Evolutionary conservation across 1,140 invertebrate species (phyloP).

Genomic region (Choristoneura fumiferana): DNA sequence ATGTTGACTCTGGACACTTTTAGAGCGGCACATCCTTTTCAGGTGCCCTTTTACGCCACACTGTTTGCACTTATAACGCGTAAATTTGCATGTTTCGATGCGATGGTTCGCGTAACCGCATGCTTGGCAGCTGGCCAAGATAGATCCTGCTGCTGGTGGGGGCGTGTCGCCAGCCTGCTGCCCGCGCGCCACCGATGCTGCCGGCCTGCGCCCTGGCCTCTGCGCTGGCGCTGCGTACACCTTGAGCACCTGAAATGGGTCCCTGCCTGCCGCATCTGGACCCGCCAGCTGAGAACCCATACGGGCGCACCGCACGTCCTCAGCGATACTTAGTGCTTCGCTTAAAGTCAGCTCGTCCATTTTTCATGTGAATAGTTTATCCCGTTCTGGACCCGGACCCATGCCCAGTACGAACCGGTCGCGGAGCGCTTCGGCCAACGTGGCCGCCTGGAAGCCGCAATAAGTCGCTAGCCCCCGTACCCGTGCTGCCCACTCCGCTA

Average conservation of each 20-base stretch:
- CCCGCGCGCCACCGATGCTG: background rate
- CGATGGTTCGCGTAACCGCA: constrained; percentile 23
- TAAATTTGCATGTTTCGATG: constrained; percentile 30
- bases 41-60: constrained; percentile 29
- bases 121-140: background rate
- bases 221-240: background rate
- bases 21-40: constrained; percentile 28
- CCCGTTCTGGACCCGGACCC: constrained; percentile 28
- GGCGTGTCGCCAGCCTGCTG: background rate
- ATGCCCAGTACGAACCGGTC: constrained; percentile 38
- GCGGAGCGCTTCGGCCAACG: constrained; percentile 23
- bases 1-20: constrained; percentile 22
- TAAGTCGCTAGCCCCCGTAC: constrained; percentile 33
- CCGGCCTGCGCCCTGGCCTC: background rate
- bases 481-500: constrained; percentile 34
- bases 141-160: background rate
- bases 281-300: background rate
- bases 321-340: constrained; percentile 21
- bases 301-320: constrained; percentile 9
- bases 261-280: too few relatives aligned
- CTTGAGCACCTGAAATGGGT: too few relatives aligned
- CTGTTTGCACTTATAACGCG: constrained; percentile 34
- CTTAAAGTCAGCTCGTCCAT: constrained; percentile 16
- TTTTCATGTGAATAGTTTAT: constrained; percentile 24
- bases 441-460: constrained; percentile 29